Base-by-base conservation (phyloP, 2,797 vertebrate genomes). In the Channallabes apus region DNA sequence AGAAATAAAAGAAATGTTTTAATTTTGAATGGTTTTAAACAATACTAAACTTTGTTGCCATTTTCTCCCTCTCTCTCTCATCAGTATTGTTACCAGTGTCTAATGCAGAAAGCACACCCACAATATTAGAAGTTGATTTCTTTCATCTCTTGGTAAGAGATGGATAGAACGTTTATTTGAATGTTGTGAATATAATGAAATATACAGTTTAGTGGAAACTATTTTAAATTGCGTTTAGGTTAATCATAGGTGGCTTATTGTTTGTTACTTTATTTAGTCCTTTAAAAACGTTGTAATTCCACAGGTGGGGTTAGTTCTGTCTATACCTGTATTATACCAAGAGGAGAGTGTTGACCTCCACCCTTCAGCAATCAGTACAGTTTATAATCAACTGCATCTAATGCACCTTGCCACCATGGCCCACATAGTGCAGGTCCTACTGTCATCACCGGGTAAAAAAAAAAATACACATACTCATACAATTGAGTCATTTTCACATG, bases 321-420 rank as follows among this genome's bases (percentile, higher is more conserved):
- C 98, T 20, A 93, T 98, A 88, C 97, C 98, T 5, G 96, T 97
- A 5, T 93, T 99, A 83, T 99, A 99, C 88, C 98, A 97, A 94
- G 98, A 99, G 86, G 96, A 98, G 86, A 89, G 94, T 83, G 96
- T 98, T 64, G 96, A 97, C 80, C 92, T 99, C 59, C 96, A 98
- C 68, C 98, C 98, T 58, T 98, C 98, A 69, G 91, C 96, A 82
- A 85, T 98, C 89, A 97, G 97, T 90, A 96, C 97, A 78, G 96
- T 97, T 78, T 99, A 97, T 93, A 99, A 98, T 92, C 95, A 99
- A 85, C 94, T 98, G 86, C 95, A 99, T 93, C 94, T 99, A 92
- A 93, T 99, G 87, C 97, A 97, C 88, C 93, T 99, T 93, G 93
- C 97, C 89, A 99, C 97, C 32, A 96, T 99, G 96, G 96, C 97